phyloP scores from a whole-genome alignment of 1,140 invertebrate species.

The Stegodyphus dumicola region DNA sequence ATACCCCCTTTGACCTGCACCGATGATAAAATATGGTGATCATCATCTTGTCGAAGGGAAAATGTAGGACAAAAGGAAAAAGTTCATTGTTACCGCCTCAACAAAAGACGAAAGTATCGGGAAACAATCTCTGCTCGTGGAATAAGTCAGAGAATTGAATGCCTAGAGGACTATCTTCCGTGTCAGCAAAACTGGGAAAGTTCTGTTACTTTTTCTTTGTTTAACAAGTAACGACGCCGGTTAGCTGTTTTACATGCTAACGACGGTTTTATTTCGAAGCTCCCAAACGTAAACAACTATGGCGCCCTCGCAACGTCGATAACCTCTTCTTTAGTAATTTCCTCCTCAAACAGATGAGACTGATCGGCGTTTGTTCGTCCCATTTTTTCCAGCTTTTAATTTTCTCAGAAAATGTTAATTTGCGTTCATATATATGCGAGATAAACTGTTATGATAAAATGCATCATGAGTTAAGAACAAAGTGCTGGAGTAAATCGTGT shows the following conservation, averaged over 20 bases:
- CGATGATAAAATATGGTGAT: constrained; percentile 8
- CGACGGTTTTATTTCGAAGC: constrained; percentile 11
- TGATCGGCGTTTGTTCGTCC: too few relatives aligned
- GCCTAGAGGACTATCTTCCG: not conserved
- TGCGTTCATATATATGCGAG: too few relatives aligned
- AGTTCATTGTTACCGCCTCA: constrained; percentile 56
- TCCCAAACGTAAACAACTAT: constrained; percentile 13
- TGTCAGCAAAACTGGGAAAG: constrained; percentile 7
- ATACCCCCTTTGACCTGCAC: not conserved
- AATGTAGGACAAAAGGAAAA: constrained; percentile 48
- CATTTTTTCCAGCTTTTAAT: too few relatives aligned
- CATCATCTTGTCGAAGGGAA: not conserved
- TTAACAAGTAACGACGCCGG: not conserved
- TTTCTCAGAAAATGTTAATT: too few relatives aligned
- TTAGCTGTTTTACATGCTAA: constrained; percentile 30
- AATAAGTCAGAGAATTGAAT: too few relatives aligned
- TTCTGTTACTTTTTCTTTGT: constrained; percentile 4
- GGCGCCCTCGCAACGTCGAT: constrained; percentile 1
- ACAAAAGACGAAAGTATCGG: constrained; percentile 44
- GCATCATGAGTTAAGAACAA: too few relatives aligned
- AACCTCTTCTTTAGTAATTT: not conserved
- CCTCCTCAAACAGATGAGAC: too few relatives aligned
- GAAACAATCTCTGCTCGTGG: constrained; percentile 25
- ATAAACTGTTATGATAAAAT: too few relatives aligned
- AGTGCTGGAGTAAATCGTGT: too few relatives aligned